Evolutionary conservation across 1,140 invertebrate genomes (phyloP).

Genomic region (Pantala flavescens): DNA sequence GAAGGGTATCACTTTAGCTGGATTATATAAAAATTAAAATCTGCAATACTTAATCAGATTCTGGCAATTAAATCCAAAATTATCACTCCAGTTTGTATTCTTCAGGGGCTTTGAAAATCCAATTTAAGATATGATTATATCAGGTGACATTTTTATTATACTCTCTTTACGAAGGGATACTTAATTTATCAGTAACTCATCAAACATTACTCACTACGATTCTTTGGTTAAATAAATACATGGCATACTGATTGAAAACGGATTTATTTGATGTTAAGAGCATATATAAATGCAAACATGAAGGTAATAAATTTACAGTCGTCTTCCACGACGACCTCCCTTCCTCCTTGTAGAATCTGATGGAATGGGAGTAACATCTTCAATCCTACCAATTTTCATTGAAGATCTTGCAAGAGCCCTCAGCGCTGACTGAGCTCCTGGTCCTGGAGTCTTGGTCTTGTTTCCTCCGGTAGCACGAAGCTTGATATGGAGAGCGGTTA

Average conservation of each 20-base stretch:
- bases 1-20: no score
- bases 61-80: no score
- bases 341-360: conserved; percentile 98
- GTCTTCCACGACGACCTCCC: conserved; percentile 96
- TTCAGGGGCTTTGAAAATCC: no score
- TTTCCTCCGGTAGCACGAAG: conserved; percentile 96
- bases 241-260: neutral
- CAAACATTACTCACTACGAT: no score
- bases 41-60: no score
- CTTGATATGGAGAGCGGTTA: conserved; percentile 97
- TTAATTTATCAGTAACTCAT: no score
- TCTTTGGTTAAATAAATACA: no score
- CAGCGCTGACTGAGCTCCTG: conserved; percentile 95
- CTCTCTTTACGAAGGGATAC: no score
- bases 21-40: no score
- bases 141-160: no score
- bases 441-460: conserved; percentile 95
- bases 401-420: conserved; percentile 94
- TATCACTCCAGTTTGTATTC: no score
- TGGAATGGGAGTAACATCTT: conserved; percentile 99
- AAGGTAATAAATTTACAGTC: conserved; percentile 66
- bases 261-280: neutral
- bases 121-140: no score
- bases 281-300: neutral
- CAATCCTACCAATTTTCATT: conserved; percentile 99